Evolutionary conservation across 2,113 vertebrate species (phyloP), one percentile per base, ranked within the genome.

Genomic region (Spilogale gracilis): DNA sequence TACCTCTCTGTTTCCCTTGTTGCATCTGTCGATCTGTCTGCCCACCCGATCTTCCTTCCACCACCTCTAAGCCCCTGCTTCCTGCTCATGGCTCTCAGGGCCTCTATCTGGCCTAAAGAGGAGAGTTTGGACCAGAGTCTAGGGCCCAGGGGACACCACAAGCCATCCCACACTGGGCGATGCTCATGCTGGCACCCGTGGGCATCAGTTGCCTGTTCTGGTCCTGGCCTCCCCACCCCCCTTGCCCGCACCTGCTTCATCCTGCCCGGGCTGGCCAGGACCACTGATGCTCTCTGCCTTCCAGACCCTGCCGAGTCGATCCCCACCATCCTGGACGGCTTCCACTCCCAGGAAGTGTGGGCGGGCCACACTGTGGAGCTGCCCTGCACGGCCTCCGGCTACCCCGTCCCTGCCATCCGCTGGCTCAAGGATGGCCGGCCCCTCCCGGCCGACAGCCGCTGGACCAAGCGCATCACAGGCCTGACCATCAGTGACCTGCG

Each of bases 351-450:
- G 97, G 99, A 99, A 98, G 99, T 99, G 95, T 99, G 99, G 98
- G 98, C 99, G 0, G 99, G 99, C 79, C 98, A 98, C 89, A 99
- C 98, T 6, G 99, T 99, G 98, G 99, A 99, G 98, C 98, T 99
- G 93, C 99, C 99, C 93, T 99, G 99, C 98, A 99, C 99, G 1
- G 99, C 99, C 94, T 99, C 99, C 0, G 99, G 99, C 78, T 99
- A 99, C 98, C 99, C 99, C 54, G 99, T 99, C 98, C 99, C 99
- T 4, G 99, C 99, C 85, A 99, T 99, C 96, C 99, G 99, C 92
- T 99, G 99, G 99, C 98, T 99, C 83, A 99, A 99, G 98, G 99
- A 99, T 13, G 99, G 99, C 74, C 99, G 99, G 84, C 99, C 99
- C 0, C 98, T 99, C 94, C 99, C 99, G 0, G 96, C 99, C 0